Base-by-base conservation (phyloP, 2,888 invertebrate genomes). In the Eurois occulta region DNA sequence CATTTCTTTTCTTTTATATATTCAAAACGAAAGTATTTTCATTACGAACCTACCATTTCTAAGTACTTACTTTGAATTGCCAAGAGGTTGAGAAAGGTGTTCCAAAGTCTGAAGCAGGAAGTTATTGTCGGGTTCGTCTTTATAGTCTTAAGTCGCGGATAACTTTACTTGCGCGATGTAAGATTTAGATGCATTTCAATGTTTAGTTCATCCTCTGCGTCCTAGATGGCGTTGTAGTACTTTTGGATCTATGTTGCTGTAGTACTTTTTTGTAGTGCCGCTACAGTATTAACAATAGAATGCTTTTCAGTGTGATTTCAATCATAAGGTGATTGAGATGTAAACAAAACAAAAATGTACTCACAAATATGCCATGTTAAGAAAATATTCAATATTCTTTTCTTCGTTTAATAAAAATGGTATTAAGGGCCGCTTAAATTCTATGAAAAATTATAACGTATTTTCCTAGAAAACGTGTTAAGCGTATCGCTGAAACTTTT, bases 401-500 rank as follows among this genome's bases (percentile, higher is more conserved):
- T 58, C 16, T 28, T 16, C 13, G n/a, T 55, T 24, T 21, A 16
- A 32, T 46, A 24, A 16, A 62, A 43, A 28, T 41, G 13, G 1
- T 21, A 32, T 38, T 62, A 6, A 68, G 24, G 18, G 13, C 13
- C 5, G 3, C 21, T 72, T 38, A 72, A 68, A 11, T 60, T 10
- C 28, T 10, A 28, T 43, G n/a, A 72, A 60, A 65, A 65, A 75
- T 65, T 66, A 46, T 62, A 35, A 72, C 3, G 32, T 62, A 41
- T 10, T 46, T 65, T 72, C 48, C n/a, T 66, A 48, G 55, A 66
- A 65, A 66, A 72, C 41, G 28, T 62, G 21, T 43, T 68, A 78
- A 74, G 60, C 43, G 11, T 55, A 55, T 68, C 18, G 3, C 18
- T 62, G 46, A 72, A 83, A 69, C 55, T 46, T 86, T 55, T 35